Evolutionary conservation across 1,140 invertebrate species (phyloP).

Genomic region (Penaeus vannamei): DNA sequence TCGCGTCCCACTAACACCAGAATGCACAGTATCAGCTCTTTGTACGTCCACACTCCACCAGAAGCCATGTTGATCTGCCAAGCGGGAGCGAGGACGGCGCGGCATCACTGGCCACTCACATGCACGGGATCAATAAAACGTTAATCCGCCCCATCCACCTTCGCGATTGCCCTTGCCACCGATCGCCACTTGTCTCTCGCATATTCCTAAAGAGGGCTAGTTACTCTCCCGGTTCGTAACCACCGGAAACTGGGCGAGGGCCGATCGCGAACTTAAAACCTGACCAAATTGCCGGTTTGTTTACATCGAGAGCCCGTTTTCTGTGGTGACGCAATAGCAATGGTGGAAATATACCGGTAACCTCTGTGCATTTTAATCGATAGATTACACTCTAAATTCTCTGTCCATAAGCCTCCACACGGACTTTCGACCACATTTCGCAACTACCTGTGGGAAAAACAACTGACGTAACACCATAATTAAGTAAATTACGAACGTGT

Average conservation of each 20-base stretch:
- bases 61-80: conserved; percentile 60
- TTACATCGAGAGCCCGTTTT: conserved; percentile 63
- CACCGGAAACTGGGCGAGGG: no score
- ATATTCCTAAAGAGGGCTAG: not conserved
- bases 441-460: no score
- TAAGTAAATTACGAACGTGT: no score
- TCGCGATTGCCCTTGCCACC: not conserved
- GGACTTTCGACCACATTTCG: no score
- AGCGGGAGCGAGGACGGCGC: not conserved
- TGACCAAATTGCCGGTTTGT: conserved; percentile 45
- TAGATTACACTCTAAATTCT: no score
- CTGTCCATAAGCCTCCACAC: no score
- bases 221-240: not conserved
- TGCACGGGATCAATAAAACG: conserved; percentile 58
- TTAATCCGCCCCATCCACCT: not conserved
- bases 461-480: no score
- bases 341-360: no score
- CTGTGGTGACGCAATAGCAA: conserved; percentile 46
- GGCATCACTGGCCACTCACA: conserved; percentile 13
- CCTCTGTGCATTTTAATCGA: no score
- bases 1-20: conserved; percentile 42
- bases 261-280: conserved; percentile 53
- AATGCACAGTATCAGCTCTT: conserved; percentile 36
- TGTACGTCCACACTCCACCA: conserved; percentile 39
- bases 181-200: not conserved